phyloP scores from a whole-genome alignment of 2,888 invertebrate genomes.

The Lasioglossum leucozonium region DNA sequence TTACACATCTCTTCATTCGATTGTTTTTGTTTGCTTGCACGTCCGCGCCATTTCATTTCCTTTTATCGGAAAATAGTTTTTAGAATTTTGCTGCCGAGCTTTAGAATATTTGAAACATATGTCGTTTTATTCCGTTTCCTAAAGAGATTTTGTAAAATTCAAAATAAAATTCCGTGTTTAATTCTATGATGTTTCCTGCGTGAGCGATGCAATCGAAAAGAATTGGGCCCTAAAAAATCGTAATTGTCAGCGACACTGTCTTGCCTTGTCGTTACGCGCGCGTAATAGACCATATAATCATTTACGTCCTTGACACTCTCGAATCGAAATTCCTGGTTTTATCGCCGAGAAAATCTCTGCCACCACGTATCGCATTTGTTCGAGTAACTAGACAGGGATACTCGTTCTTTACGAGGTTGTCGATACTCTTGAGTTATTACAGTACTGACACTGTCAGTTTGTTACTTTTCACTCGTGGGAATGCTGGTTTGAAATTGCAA shows the following conservation, averaged over 20 bases:
- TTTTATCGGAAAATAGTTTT: background rate
- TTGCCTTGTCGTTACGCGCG: background rate
- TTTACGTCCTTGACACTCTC: background rate
- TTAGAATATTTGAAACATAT: background rate
- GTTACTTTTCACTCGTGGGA: constrained; percentile 1
- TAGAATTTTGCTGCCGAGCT: background rate
- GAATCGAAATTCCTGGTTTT: background rate
- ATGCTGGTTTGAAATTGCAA: constrained; percentile 26
- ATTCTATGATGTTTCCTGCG: background rate
- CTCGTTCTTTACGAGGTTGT: constrained; percentile 36
- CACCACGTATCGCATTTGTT: constrained; percentile 27
- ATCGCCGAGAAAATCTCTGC: constrained; percentile 22
- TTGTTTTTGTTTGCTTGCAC: background rate
- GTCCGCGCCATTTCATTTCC: background rate
- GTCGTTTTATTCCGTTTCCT: background rate
- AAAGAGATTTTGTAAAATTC: background rate
- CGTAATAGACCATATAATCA: constrained; percentile 9
- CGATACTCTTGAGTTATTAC: constrained; percentile 26
- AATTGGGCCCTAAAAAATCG: background rate
- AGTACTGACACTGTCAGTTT: constrained; percentile 1
- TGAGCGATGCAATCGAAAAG: background rate
- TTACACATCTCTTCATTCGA: background rate
- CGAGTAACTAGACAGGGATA: constrained; percentile 47
- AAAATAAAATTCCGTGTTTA: background rate
- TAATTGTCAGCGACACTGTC: background rate